Percentiles rank a stretch among this genome's conserved stretches.
These are phyloP conservation scores for Megastigmus dorsalis DNA, from an alignment of 2,888 invertebrate genomes.

Conservation along the genomic window DNA sequence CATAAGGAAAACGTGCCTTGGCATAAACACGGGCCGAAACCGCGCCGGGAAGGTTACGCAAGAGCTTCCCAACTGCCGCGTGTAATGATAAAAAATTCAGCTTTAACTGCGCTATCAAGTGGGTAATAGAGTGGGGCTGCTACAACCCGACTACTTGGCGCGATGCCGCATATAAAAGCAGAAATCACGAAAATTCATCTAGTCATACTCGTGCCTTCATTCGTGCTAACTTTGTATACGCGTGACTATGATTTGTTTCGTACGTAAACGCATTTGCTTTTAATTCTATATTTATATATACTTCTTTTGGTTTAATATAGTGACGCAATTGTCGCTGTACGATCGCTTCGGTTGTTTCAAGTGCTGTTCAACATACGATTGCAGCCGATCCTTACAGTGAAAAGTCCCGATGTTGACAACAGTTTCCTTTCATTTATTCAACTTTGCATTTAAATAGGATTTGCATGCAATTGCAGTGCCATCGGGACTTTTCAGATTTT, in stretches of 20 bases:
- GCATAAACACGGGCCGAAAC: slow-evolving; percentile 28
- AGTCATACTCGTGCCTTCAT: slow-evolving; percentile 34
- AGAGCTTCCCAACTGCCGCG: too few species aligned
- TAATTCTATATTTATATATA: background rate
- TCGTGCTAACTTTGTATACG: slow-evolving; percentile 10
- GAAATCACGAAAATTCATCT: slow-evolving; percentile 25
- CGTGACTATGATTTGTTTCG: slow-evolving; percentile 56
- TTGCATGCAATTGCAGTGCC: background rate
- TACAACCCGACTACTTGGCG: too few species aligned
- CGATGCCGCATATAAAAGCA: slow-evolving; percentile 44
- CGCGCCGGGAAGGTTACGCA: slow-evolving; percentile 34
- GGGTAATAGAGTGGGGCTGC: slow-evolving; percentile 22
- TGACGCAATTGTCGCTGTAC: too few species aligned
- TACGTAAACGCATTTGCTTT: slow-evolving; percentile 55
- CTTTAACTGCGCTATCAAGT: slow-evolving; percentile 25
- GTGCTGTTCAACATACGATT: too few species aligned
- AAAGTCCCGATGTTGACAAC: too few species aligned
- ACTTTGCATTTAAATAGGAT: too few species aligned
- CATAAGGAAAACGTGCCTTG: slow-evolving; percentile 30
- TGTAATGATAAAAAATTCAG: slow-evolving; percentile 40
- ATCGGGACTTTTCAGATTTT: background rate
- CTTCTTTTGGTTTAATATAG: too few species aligned
- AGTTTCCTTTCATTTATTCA: too few species aligned
- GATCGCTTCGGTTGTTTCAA: too few species aligned
- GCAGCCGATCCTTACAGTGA: too few species aligned